Conservation (phyloP, 2,113 vertebrate species). For the Dasyprocta punctata region DNA sequence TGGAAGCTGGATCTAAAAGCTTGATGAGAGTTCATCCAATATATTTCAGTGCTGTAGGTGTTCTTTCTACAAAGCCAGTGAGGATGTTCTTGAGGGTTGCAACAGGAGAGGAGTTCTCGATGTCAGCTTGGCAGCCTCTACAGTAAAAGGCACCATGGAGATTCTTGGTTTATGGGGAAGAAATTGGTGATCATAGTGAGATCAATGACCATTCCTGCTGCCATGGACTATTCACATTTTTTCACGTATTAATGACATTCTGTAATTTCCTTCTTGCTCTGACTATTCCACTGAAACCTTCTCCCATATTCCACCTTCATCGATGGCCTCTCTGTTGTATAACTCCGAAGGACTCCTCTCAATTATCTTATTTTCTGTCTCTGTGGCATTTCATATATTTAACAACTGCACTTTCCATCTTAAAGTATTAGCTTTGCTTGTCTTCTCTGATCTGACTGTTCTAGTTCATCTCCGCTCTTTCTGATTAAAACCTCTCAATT, state of each 20-base stretch:
- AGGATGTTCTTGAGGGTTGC: not conserved
- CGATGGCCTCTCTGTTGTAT: not conserved
- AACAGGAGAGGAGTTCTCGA: not conserved
- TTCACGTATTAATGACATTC: not conserved
- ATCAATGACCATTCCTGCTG: not conserved
- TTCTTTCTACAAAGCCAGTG: not conserved
- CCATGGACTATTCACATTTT: not conserved
- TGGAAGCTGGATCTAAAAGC: not conserved
- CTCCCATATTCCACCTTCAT: not conserved
- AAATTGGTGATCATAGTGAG: not conserved
- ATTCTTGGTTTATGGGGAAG: not conserved
- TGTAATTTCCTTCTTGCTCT: not conserved
- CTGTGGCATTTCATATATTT: not conserved
- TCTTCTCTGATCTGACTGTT: not conserved
- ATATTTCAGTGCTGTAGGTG: not conserved
- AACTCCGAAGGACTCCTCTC: not conserved
- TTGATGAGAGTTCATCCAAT: not conserved
- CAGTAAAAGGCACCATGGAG: not conserved
- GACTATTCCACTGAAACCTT: not conserved
- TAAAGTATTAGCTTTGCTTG: not conserved
- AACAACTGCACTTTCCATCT: not conserved
- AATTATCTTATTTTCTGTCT: not conserved
- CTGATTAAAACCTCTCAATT: not conserved
- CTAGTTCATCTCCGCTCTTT: not conserved
- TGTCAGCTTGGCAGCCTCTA: not conserved